A percentile compares a stretch with the other conserved stretches of the same genome.
Conservation (phyloP, 2,113 vertebrate genomes). For the Circaetus gallicus region DNA sequence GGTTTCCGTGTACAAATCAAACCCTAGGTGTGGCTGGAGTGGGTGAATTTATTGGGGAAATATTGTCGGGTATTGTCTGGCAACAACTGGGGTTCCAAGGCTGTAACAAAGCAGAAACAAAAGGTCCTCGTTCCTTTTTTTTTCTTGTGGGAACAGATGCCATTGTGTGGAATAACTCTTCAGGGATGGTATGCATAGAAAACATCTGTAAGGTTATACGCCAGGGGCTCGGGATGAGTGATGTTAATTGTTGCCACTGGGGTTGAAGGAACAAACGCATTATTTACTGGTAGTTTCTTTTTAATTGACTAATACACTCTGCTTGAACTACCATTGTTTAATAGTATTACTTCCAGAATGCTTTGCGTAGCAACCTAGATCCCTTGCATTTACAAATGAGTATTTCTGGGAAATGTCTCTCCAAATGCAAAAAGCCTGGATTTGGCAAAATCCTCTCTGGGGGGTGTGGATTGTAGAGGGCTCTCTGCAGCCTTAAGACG, state of each 20-base stretch:
- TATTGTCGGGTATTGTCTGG: background rate
- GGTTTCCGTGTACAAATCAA: background rate
- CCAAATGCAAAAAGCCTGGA: background rate
- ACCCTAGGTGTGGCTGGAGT: background rate
- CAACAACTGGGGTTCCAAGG: background rate
- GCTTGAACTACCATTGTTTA: background rate
- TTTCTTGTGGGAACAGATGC: background rate
- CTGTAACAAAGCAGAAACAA: background rate
- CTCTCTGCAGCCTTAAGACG: background rate
- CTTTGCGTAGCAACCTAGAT: background rate
- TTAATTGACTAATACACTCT: background rate
- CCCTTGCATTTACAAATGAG: accelerated
- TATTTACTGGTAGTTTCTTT: background rate
- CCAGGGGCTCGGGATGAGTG: background rate
- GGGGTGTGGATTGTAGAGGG: background rate
- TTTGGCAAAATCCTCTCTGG: background rate
- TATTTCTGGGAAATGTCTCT: background rate
- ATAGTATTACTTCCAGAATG: background rate
- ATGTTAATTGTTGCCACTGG: background rate
- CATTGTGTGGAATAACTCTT: accelerated
- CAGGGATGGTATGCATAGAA: accelerated
- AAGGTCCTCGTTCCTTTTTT: background rate
- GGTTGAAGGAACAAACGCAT: background rate
- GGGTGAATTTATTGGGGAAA: background rate
- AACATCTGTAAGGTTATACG: background rate